phyloP scores from a whole-genome alignment of 2,888 invertebrate genomes.

The Drosophila kanekoi region DNA sequence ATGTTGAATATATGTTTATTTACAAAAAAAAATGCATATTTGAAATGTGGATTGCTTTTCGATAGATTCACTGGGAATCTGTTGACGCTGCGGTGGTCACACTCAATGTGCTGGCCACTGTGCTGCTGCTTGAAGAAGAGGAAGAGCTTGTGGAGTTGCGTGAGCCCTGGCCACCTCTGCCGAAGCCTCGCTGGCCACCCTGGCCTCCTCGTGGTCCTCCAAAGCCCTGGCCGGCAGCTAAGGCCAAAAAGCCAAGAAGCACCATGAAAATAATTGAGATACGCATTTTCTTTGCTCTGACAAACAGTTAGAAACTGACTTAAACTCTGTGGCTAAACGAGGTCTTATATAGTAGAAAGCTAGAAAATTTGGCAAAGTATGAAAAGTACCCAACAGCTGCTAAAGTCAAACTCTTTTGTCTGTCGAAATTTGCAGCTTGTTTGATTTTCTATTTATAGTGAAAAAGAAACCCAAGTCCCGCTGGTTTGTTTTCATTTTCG shows the following conservation, averaged over 20 bases:
- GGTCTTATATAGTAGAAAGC: conserved; percentile 13
- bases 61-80: not conserved
- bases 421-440: not conserved
- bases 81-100: not conserved
- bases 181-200: not conserved
- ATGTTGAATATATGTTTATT: not conserved
- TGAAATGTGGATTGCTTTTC: not conserved
- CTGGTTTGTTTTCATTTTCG: not conserved
- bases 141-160: not conserved
- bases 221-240: conserved; percentile 14
- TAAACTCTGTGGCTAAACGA: not conserved
- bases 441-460: not conserved
- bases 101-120: not conserved
- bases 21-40: not conserved
- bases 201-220: not conserved
- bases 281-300: conserved; percentile 25
- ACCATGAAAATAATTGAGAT: conserved; percentile 15
- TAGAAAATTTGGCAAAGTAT: not conserved
- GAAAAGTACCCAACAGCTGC: conserved; percentile 25
- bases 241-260: conserved; percentile 11
- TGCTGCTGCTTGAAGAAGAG: not conserved
- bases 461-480: not conserved
- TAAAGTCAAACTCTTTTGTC: conserved; percentile 3
- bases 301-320: conserved; percentile 6
- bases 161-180: not conserved